These are phyloP conservation scores for Onthophagus sagittarius DNA, from an alignment of 2,888 invertebrate genomes.

Conservation along the genomic window DNA sequence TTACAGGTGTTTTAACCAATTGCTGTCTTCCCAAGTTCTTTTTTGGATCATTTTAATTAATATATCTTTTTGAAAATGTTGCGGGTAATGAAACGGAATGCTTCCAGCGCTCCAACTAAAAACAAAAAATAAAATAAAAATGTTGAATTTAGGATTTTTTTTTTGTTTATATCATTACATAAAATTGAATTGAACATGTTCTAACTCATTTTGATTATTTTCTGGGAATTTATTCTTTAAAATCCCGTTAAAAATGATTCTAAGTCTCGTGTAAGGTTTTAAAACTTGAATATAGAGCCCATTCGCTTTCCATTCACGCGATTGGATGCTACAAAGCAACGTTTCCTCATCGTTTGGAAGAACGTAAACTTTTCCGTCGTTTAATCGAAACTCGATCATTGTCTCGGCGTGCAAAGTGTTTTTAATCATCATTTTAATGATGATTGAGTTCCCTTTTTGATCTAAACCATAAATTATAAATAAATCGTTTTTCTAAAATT, in stretches of 20 bases:
- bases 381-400: conserved; percentile 11
- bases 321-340: conserved; percentile 41
- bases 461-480: conserved; percentile 17
- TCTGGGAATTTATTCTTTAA: conserved; percentile 37
- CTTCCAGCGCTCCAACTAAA: conserved; percentile 57
- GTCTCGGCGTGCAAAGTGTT: conserved; percentile 12
- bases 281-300: conserved; percentile 61
- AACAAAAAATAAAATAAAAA: conserved; percentile 20
- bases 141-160: not conserved
- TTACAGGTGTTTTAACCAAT: conserved; percentile 58
- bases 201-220: conserved; percentile 20
- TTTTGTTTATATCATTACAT: conserved; percentile 48
- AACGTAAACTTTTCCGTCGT: conserved; percentile 14
- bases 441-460: conserved; percentile 14
- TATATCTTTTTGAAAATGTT: conserved; percentile 54
- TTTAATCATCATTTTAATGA: conserved; percentile 12
- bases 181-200: conserved; percentile 56
- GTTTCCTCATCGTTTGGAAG: conserved; percentile 42
- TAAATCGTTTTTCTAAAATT: conserved; percentile 10
- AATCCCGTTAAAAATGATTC: conserved; percentile 67
- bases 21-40: conserved; percentile 56
- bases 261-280: conserved; percentile 58
- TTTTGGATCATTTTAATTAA: conserved; percentile 56
- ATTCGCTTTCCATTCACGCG: conserved; percentile 54
- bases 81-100: conserved; percentile 51